Base-by-base conservation (phyloP, 2,888 invertebrate genomes). In the Blastobasis adustella region DNA sequence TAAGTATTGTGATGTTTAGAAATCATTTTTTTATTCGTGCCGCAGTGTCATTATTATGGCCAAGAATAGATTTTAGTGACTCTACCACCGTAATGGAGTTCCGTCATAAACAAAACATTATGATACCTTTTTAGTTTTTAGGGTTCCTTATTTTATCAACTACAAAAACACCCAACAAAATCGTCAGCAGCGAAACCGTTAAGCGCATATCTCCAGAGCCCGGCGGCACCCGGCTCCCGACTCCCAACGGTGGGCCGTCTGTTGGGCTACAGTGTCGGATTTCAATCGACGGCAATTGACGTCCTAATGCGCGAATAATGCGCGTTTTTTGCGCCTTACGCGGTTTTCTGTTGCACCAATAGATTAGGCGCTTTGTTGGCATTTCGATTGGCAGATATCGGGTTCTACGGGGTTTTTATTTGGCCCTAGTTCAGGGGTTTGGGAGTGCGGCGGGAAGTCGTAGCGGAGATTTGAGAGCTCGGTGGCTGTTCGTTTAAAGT, bases 211-310 rank as follows among this genome's bases (percentile, higher is more conserved):
- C 23, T 23, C 23, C 23, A 23, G 41, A 8, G 41, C 4, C 41
- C 41, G 2, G 41, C 8, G 41, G 41, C 41, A 9, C 41, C n/a
- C 10, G 36, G 49, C 45, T 23, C 46, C 42, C 42, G 46, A 40
- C 48, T 46, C 50, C 46, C 40, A 46, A 50, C 49, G 52, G 49
- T 52, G 47, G 46, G 9, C 37, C 9, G 39, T 36, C 44, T 51
- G 49, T 49, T 53, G 51, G 23, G 23, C 23, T 23, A 23, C 23
- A 23, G 23, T 23, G 23, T 23, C 23, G 23, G 23, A 23, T 23
- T 23, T 23, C 69, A 73, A 77, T 78, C 76, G 76, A 72, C 67
- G 76, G 67, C 79, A 80, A 82, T 82, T 78, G 79, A 79, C 77
- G 76, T 53, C 54, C 58, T 71, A 70, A 73, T 72, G 65, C 62